phyloP scores from a whole-genome alignment of 2,113 vertebrate species.

The Phaethon lepturus region DNA sequence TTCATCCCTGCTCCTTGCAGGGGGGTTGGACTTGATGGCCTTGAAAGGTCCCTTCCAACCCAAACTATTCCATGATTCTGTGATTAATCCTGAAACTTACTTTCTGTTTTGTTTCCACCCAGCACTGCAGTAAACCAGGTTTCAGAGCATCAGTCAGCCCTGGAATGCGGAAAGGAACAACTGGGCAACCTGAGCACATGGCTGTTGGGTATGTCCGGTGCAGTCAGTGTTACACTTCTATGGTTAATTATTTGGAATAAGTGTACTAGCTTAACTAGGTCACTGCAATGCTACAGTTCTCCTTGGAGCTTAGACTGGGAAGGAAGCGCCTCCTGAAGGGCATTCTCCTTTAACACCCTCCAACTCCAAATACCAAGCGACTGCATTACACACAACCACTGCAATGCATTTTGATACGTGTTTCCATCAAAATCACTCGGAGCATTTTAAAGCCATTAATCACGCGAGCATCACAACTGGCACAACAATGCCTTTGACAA shows the following conservation, averaged over 20 bases:
- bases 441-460: slow-evolving; percentile 34
- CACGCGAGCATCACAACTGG: not conserved
- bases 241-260: slow-evolving; percentile 39
- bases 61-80: too few relatives aligned
- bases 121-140: not conserved
- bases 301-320: not conserved
- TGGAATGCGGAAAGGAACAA: not conserved
- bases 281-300: not conserved
- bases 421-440: slow-evolving; percentile 1
- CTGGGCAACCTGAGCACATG: not conserved
- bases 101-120: not conserved
- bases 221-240: not conserved
- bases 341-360: not conserved
- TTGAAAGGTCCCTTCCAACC: too few relatives aligned
- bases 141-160: not conserved
- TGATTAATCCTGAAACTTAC: slow-evolving; percentile 13
- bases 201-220: not conserved
- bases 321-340: not conserved
- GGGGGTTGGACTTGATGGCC: too few relatives aligned
- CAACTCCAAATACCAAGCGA: slow-evolving; percentile 3
- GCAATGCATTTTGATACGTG: not conserved
- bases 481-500: slow-evolving; percentile 14
- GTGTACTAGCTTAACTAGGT: slow-evolving; percentile 4
- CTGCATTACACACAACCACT: not conserved
- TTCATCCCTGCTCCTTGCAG: not conserved